Base-by-base conservation (phyloP, 2,888 invertebrate genomes). In the Eristalis arbustorum region DNA sequence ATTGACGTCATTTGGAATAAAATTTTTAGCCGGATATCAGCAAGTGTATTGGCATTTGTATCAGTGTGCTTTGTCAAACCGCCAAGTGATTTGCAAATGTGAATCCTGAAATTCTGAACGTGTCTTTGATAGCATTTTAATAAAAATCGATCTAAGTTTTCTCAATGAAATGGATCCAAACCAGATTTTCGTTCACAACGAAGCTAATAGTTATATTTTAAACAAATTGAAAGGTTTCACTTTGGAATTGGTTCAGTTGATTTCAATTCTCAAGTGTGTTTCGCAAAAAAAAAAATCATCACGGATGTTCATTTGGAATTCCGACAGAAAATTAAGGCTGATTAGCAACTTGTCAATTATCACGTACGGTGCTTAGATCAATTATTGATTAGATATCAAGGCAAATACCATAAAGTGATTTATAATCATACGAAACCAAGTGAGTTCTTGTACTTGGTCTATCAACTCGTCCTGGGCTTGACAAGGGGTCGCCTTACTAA, bases 1-100 rank as follows among this genome's bases (percentile, higher is more conserved):
- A 22, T 25, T 59, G 59, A 59, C 59, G 59, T 59, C 59, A 59
- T 59, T 59, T 28, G 59, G 59, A 28, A 59, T 59, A 59, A n/a
- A 3, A 59, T 59, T 59, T 59, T 14, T 14, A 59, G 25, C 59
- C 59, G 59, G 59, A 59, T 59, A 49, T 49, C n/a, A 49, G 49
- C 18, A 49, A 49, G 49, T 8, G 49, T 49, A 49, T 18, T 5
- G 18, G 49, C 18, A 49, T 28, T 59, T 23, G 14, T 42, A n/a
- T 42, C 42, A 42, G n/a, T 42, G 42, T 14, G 42, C 13, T 40
- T n/a, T 18, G 49, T 6, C 49, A 18, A 49, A 4, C 49, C n/a
- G 13, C n/a, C 6, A 6, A 49, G 49, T 6, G 18, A 49, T 49
- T 18, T 49, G 18, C 49, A 8, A 18, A 5, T 49, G n/a, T 49